Evolutionary conservation across 2,113 vertebrate genomes (phyloP), one percentile per base, ranked within the genome.

Genomic region (Dicrurus megarhynchus): DNA sequence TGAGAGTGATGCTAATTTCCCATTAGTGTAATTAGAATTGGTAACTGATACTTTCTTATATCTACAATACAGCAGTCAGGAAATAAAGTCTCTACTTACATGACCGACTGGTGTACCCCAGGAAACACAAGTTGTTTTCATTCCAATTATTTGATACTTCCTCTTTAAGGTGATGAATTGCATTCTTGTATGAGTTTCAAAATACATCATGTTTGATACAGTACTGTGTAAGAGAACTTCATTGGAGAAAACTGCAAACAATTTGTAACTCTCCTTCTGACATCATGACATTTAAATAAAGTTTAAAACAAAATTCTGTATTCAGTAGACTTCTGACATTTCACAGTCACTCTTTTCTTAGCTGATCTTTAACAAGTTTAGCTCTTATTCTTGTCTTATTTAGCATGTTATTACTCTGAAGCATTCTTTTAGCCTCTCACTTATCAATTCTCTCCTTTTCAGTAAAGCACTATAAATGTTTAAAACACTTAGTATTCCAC

Each of bases 21-120:
- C 90, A 96, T 97, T 98, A 98, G 91, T 96, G 91, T 97, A 97
- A 97, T 98, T 98, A 97, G 97, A 96, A 95, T 86, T 84, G 63
- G 95, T 97, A 98, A 98, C 68, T 95, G 97, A 98, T 98, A 97
- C 42, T 56, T 90, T 76, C 28, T 27, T 93, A 41, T 95, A 84
- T 44, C 71, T 84, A 87, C 83, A 90, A 60, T 89, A 94, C 80
- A 95, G 65, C 70, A 90, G 55, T 84, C 89, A 94, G 85, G 95
- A 94, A 95, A 95, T 75, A 78, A 85, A 86, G 90, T 94, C 78
- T 98, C 90, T 71, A 37, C 70, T 97, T 97, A 94, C 47, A 33
- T 95, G 94, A 95, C 84, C 2, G 3, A 73, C 37, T 68, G 64
- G 39, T 86, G 71, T 55, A 84, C 82, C 52, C 50, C 35, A 59